Evolutionary conservation across 1,140 invertebrate genomes (phyloP).

Genomic region (Ptiloglossa arizonensis): DNA sequence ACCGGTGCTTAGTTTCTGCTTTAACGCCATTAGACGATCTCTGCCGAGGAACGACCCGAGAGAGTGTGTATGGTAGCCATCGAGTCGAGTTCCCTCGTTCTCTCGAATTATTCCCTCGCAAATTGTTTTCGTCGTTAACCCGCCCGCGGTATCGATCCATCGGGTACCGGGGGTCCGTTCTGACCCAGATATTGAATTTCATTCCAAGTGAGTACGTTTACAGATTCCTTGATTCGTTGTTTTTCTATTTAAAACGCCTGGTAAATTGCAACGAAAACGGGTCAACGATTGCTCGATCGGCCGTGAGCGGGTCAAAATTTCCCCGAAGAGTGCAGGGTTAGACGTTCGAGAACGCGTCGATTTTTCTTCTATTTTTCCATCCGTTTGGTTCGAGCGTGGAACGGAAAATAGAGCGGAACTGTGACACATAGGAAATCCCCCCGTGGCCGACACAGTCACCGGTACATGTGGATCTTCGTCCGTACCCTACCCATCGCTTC

Average conservation of each 20-base stretch:
- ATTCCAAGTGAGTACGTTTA: too few species aligned
- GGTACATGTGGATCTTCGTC: conserved; percentile 49
- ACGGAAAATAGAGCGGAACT: conserved; percentile 58
- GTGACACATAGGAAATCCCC: conserved; percentile 62
- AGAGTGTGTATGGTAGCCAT: conserved; percentile 2
- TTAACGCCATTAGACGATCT: conserved; percentile 50
- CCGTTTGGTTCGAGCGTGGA: background rate
- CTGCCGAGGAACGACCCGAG: conserved; percentile 20
- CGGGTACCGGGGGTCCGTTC: too few species aligned
- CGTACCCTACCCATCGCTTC: conserved; percentile 54
- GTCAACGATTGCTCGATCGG: too few species aligned
- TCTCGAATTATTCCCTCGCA: background rate
- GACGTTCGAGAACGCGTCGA: background rate
- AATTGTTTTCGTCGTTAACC: too few species aligned
- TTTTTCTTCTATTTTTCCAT: background rate
- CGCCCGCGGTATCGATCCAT: too few species aligned
- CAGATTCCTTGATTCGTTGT: too few species aligned
- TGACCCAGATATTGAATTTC: too few species aligned
- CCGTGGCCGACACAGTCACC: conserved; percentile 10
- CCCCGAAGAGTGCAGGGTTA: too few species aligned
- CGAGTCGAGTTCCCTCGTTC: background rate
- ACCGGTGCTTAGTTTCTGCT: conserved; percentile 59
- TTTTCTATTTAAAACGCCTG: too few species aligned
- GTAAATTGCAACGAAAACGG: too few species aligned
- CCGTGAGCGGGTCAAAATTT: too few species aligned